phyloP scores from a whole-genome alignment of 2,113 vertebrate species.

The Helogale parvula region DNA sequence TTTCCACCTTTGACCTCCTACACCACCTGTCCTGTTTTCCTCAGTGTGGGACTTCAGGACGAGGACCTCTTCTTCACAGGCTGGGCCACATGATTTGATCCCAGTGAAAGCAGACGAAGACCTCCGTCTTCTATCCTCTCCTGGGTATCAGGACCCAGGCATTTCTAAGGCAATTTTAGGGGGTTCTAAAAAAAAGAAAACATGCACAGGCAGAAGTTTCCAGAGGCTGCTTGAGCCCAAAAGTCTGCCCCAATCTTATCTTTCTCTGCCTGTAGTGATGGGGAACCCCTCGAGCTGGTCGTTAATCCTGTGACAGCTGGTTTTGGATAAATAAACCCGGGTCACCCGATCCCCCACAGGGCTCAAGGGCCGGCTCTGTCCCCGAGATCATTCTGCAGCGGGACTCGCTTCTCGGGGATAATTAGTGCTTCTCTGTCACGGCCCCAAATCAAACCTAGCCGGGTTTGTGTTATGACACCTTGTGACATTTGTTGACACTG shows the following conservation, averaged over 20 bases:
- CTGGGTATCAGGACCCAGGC: not conserved
- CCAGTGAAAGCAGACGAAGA: not conserved
- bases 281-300: constrained; percentile 56
- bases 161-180: not conserved
- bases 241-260: constrained; percentile 41
- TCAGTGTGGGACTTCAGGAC: not conserved
- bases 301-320: constrained; percentile 75
- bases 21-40: not conserved
- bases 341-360: constrained; percentile 60
- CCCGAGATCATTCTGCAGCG: constrained; percentile 17
- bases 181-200: not conserved
- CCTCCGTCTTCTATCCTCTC: not conserved
- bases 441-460: not conserved
- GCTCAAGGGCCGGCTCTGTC: constrained; percentile 17
- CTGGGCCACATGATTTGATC: not conserved
- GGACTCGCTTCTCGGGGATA: constrained; percentile 65
- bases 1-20: not conserved
- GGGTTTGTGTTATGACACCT: not conserved
- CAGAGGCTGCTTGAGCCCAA: constrained; percentile 47
- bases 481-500: not conserved
- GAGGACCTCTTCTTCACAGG: not conserved
- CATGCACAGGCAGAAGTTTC: not conserved
- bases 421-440: constrained; percentile 49
- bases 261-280: constrained; percentile 58
- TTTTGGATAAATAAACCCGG: constrained; percentile 74